Conservation (phyloP, 1,140 invertebrate genomes). For the Laupala kohalensis region DNA sequence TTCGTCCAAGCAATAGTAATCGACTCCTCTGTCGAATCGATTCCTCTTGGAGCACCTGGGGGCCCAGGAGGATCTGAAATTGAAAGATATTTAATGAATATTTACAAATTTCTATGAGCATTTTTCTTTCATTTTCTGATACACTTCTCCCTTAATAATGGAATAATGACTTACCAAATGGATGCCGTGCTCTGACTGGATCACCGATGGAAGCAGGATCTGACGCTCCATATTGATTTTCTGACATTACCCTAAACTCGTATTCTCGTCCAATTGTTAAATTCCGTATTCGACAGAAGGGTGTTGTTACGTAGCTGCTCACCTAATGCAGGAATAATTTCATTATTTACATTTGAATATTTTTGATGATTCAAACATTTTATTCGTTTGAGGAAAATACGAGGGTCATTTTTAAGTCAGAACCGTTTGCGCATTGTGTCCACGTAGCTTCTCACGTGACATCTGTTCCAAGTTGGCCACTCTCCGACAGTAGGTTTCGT, state of each 20-base stretch:
- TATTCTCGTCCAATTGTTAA: constrained; percentile 81
- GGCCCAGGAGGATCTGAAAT: constrained; percentile 65
- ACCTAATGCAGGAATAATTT: constrained; percentile 31
- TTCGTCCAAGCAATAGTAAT: constrained; percentile 89
- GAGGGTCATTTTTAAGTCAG: no score
- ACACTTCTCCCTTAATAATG: constrained; percentile 17
- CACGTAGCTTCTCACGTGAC: no score
- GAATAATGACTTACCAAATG: constrained; percentile 51
- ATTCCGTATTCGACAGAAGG: constrained; percentile 80
- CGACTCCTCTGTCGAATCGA: constrained; percentile 82
- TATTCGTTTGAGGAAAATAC: no score
- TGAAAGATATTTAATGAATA: background rate
- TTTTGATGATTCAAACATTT: no score
- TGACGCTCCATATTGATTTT: constrained; percentile 91
- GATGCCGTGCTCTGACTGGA: constrained; percentile 86
- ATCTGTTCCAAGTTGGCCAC: no score
- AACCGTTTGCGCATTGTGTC: no score
- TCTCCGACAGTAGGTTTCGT: no score
- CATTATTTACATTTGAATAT: no score
- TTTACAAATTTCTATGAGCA: no score
- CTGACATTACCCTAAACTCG: constrained; percentile 95
- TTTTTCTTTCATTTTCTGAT: no score
- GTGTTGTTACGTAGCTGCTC: constrained; percentile 80
- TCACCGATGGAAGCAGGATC: constrained; percentile 79
- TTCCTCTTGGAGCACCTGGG: constrained; percentile 71